Conservation (phyloP, 1,140 invertebrate species). For the Drosophila dunni region DNA sequence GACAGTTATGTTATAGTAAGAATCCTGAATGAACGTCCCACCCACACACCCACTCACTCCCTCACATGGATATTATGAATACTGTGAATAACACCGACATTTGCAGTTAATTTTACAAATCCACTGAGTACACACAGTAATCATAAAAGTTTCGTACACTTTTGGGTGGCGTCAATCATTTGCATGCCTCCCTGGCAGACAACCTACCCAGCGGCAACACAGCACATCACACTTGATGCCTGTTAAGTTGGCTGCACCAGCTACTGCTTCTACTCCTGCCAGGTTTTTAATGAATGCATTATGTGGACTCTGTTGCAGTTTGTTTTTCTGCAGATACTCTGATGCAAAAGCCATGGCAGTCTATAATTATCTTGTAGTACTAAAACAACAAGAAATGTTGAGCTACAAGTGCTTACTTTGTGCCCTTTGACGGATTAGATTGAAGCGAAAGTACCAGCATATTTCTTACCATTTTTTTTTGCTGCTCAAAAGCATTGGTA, state of each 20-base stretch:
- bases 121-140: conserved; percentile 46
- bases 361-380: conserved; percentile 35
- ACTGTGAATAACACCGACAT: conserved; percentile 24
- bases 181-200: conserved; percentile 22
- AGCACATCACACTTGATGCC: not conserved
- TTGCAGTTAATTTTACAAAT: conserved; percentile 57
- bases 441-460: conserved; percentile 14
- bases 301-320: conserved; percentile 11
- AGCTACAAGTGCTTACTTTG: not conserved
- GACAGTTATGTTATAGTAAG: conserved; percentile 21
- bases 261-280: not conserved
- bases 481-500: not conserved
- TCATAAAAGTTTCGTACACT: conserved; percentile 50
- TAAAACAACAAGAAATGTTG: conserved; percentile 22
- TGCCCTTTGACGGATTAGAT: conserved; percentile 28
- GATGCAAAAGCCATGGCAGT: conserved; percentile 12
- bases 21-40: not conserved
- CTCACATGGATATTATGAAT: not conserved
- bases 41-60: not conserved
- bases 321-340: conserved; percentile 1
- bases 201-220: not conserved
- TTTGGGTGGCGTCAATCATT: conserved; percentile 32
- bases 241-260: not conserved
- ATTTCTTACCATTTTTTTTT: not conserved
- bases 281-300: conserved; percentile 38